Base-by-base conservation (phyloP, 2,113 vertebrate species). In the Ophthalmotilapia sp. region DNA sequence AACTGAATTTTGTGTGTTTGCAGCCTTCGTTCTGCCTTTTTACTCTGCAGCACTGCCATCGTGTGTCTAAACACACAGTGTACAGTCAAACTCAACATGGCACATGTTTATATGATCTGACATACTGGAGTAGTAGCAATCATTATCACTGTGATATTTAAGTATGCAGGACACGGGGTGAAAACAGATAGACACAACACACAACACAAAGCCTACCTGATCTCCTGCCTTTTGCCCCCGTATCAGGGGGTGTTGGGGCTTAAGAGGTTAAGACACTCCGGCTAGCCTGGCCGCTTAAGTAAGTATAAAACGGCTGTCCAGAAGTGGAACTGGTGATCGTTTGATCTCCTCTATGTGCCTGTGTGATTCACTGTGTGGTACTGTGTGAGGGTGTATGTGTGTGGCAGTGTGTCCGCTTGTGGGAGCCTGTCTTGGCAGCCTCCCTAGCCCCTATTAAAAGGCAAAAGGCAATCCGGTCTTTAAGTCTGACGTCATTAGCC, bases 41-140 rank as follows among this genome's bases (percentile, higher is more conserved):
- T 15, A 42, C 36, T 70, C 12, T 14, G 65, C 13, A 70, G 65
- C 65, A 42, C 65, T 70, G 65, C 65, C 65, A 70, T 70, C 65
- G 15, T 70, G n/a, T 70, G 65, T 70, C 38, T 42, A 40, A 26
- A 15, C 38, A 10, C 65, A 42, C 65, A 70, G 12, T 26, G 65
- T 70, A 42, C n/a, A 42, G 38, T 70, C 12, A 42, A 42, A 42
- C 38, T 42, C 65, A 68, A 65, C 1, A 7, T 12, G 36, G 3
- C 58, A 65, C 9, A 36, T 36, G 31, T 65, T 65, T 65, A 65
- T 36, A 36, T 65, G 6, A 62, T 19, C 15, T 62, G 31, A 62
- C 58, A 62, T 62, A 62, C 58, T 62, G 31, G 58, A 62, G 15
- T 11, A 62, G 60, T 38, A 21, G 62, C 19, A 68, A 8, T 68